phyloP scores from a whole-genome alignment of 2,113 vertebrate genomes.

The Grus americana region DNA sequence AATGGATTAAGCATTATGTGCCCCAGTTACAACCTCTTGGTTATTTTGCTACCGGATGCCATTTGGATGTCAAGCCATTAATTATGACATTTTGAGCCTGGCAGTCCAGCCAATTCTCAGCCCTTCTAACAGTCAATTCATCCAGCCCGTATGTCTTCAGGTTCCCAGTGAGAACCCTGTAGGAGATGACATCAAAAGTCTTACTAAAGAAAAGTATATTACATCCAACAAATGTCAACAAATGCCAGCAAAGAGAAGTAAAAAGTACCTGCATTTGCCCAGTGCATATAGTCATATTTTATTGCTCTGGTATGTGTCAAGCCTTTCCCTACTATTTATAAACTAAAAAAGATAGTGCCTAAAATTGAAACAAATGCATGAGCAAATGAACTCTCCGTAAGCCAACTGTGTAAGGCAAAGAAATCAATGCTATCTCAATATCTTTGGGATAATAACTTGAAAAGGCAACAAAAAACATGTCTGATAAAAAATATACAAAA shows the following conservation, averaged over 20 bases:
- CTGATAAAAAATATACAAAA: neutral
- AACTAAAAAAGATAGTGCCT: neutral
- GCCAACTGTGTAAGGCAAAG: neutral
- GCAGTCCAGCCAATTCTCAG: neutral
- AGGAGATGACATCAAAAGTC: neutral
- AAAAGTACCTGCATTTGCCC: neutral
- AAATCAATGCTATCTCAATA: fast-evolving
- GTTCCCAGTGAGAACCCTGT: neutral
- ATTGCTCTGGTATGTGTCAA: neutral
- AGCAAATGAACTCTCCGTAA: neutral
- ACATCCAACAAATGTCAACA: neutral
- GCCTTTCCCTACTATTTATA: neutral
- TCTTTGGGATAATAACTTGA: neutral
- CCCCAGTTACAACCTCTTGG: neutral
- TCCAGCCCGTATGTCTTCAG: neutral
- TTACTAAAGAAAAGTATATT: neutral
- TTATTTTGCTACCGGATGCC: neutral
- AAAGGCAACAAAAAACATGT: neutral
- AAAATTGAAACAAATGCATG: neutral
- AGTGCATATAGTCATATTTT: neutral
- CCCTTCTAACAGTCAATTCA: neutral
- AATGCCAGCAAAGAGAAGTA: neutral
- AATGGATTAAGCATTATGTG: neutral
- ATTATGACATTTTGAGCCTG: neutral
- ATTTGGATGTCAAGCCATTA: neutral